A percentile compares a stretch with the other conserved stretches of the same genome.
Conservation (phyloP, 2,113 vertebrate genomes). For the Ahaetulla prasina region DNA sequence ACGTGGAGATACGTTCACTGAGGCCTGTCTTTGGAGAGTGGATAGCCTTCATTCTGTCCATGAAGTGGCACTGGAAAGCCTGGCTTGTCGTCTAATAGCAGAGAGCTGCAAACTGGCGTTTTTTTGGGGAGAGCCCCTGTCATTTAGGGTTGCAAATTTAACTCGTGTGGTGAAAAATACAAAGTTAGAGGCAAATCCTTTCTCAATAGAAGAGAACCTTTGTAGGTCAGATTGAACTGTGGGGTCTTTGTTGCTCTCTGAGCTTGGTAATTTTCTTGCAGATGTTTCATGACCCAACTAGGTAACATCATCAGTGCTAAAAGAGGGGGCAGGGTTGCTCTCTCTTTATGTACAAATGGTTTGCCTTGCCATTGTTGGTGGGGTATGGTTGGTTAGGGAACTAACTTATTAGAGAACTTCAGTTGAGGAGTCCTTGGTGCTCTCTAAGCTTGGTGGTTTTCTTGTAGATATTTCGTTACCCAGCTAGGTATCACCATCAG, state of each 20-base stretch:
- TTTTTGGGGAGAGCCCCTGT: neutral
- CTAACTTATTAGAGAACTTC: too few relatives aligned
- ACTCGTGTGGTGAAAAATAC: neutral
- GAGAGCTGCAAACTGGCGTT: neutral
- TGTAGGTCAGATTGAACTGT: neutral
- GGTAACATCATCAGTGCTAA: neutral
- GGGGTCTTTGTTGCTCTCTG: neutral
- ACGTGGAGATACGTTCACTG: constrained; percentile 15
- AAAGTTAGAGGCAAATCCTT: neutral
- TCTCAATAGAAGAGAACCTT: neutral
- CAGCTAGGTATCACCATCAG: neutral
- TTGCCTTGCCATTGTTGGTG: too few relatives aligned
- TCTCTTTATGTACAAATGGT: too few relatives aligned
- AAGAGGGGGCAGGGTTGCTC: neutral
- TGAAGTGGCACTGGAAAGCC: constrained; percentile 21
- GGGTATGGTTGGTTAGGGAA: too few relatives aligned
- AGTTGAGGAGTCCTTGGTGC: too few relatives aligned
- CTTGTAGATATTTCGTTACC: neutral
- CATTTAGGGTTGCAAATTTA: neutral
- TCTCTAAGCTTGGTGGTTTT: neutral
- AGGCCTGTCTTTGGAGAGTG: constrained; percentile 14
- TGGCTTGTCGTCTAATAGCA: neutral
- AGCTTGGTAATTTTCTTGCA: neutral
- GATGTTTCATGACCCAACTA: neutral
- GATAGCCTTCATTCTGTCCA: neutral